Evolutionary conservation across 2,797 vertebrate genomes (phyloP), one percentile per base, ranked within the genome.

Genomic region (Intellagama lesueurii): DNA sequence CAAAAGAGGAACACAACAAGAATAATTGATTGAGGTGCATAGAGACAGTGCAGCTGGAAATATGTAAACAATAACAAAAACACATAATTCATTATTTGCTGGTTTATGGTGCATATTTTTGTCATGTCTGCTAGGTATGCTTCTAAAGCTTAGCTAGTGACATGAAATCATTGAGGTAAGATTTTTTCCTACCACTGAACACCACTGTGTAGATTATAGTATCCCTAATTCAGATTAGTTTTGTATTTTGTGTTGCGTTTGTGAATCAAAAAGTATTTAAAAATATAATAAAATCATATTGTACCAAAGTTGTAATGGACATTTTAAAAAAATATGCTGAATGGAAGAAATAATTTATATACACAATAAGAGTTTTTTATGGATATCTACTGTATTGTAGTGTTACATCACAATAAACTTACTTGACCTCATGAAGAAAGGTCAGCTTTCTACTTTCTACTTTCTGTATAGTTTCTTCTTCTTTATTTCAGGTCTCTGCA

Each of bases 321-420:
- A 95, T 85, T 94, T 69, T 44, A 87, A 91, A 94, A 90, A 95
- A 96, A 93, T 98, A 95, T 97, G 96, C 97, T 98, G 97, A 98
- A 98, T 97, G 97, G 97, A 98, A 98, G 97, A 98, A 98, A 98
- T 98, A 97, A 98, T 98, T 99, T 98, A 98, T 98, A 98, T 97
- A 97, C 96, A 97, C 93, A 96, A 98, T 98, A 97, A 98, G 98
- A 97, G 97, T 97, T 97, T 89, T 97, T 98, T 98, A 99, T 98
- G 97, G 97, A 98, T 98, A 98, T 98, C 98, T 98, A 97, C 97
- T 98, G 98, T 98, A 98, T 98, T 98, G 97, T 98, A 98, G 98
- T 98, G 98, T 98, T 98, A 97, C 97, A 98, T 97, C 96, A 97
- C 96, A 99, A 98, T 98, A 98, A 99, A 98, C 96, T 95, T 96